Evolutionary conservation across 2,888 invertebrate genomes (phyloP).

Genomic region (Rhagonycha lutea): DNA sequence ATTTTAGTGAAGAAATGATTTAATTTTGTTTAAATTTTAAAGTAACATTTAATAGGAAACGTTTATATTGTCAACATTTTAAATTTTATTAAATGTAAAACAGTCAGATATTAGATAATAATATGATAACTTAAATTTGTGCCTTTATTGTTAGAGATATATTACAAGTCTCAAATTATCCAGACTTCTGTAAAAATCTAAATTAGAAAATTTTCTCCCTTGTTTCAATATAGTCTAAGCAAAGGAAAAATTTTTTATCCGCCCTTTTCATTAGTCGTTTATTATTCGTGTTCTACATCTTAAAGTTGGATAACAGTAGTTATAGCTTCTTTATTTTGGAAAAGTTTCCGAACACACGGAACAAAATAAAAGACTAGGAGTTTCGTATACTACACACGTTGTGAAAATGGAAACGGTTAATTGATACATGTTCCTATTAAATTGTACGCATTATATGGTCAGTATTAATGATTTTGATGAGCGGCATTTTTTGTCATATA

Average conservation of each 20-base stretch:
- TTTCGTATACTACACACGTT: background rate
- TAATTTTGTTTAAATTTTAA: background rate
- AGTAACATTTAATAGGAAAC: background rate
- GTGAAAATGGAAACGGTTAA: conserved; percentile 1
- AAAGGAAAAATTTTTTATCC: background rate
- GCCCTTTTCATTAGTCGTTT: conserved; percentile 4
- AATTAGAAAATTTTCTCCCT: background rate
- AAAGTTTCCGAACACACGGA: background rate
- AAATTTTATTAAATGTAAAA: background rate
- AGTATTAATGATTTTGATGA: conserved; percentile 14
- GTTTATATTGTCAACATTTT: background rate
- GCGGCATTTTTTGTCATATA: conserved; percentile 9
- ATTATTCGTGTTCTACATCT: conserved; percentile 4
- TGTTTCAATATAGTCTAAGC: conserved; percentile 2
- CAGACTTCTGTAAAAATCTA: background rate
- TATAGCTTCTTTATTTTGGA: background rate
- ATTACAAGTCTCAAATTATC: background rate
- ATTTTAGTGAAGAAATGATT: background rate
- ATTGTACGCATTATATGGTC: conserved; percentile 7
- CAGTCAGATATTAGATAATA: too few species aligned
- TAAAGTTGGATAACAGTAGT: background rate
- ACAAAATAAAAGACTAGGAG: background rate
- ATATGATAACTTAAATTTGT: background rate
- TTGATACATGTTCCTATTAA: conserved; percentile 4
- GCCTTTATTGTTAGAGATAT: background rate